A percentile compares a stretch with the other conserved stretches of the same genome.
phyloP scores from a whole-genome alignment of 92 coral and sea anemone genomes.

The Palythoa grandiflora region DNA sequence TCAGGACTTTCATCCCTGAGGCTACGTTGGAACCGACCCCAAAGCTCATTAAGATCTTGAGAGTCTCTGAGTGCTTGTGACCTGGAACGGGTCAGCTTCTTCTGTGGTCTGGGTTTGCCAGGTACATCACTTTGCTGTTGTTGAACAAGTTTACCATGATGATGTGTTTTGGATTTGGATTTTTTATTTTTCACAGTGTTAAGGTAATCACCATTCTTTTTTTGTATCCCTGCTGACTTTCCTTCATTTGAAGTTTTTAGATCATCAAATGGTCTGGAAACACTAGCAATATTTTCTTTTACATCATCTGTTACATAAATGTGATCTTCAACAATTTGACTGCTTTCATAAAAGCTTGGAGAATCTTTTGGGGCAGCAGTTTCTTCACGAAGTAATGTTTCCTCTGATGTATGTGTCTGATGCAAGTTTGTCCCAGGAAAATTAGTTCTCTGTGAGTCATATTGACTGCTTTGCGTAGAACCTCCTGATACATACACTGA shows the following conservation, averaged over 20 bases:
- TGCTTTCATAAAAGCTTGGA: constrained; percentile 1
- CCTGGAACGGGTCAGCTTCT: constrained; percentile 25
- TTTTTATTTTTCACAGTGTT: background rate
- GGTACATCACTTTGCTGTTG: constrained; percentile 26
- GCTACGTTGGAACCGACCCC: constrained; percentile 80
- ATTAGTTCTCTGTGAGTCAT: constrained; percentile 34
- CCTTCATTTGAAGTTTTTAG: background rate
- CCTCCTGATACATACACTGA: constrained; percentile 91
- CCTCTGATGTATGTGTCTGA: background rate
- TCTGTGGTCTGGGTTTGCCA: constrained; percentile 41
- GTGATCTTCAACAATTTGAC: constrained; percentile 22
- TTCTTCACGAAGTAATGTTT: background rate
- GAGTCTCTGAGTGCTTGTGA: constrained; percentile 50
- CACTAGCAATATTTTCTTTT: background rate
- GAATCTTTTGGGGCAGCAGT: background rate
- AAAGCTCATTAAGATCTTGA: constrained; percentile 73
- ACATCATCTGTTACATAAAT: constrained; percentile 5
- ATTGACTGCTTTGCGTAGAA: constrained; percentile 77
- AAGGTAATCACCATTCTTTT: background rate
- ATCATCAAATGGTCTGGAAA: constrained; percentile 7
- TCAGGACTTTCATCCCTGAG: constrained; percentile 60
- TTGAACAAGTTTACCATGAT: background rate
- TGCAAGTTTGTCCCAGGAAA: background rate
- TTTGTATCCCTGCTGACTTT: background rate
- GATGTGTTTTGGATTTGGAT: background rate